These are phyloP conservation scores for Nephrotoma flavescens DNA, from an alignment of 2,888 invertebrate species.

Conservation along the genomic window DNA sequence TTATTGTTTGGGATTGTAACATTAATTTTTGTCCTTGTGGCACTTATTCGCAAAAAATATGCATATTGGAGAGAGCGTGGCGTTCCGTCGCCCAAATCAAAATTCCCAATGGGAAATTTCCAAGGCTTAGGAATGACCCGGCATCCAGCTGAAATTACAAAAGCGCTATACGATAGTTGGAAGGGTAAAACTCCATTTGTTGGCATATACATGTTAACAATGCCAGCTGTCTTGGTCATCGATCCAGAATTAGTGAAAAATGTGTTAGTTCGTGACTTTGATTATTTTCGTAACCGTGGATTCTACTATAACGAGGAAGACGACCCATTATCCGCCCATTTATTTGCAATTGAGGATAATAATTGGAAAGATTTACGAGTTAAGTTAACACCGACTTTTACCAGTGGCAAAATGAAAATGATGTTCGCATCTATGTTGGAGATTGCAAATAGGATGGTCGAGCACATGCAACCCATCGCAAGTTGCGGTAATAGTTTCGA, in stretches of 20 bases:
- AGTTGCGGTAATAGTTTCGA: constrained; percentile 15
- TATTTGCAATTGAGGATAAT: constrained; percentile 17
- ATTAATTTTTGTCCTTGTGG: neutral
- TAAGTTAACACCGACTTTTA: constrained; percentile 26
- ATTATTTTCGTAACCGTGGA: constrained; percentile 17
- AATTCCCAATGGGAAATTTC: neutral
- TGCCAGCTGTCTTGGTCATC: neutral
- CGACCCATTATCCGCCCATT: constrained; percentile 16
- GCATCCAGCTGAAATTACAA: neutral
- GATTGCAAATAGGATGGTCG: constrained; percentile 16
- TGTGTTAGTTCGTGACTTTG: constrained; percentile 18
- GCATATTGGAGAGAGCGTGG: neutral
- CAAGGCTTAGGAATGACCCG: neutral
- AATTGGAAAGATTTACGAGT: constrained; percentile 27
- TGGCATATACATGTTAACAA: neutral
- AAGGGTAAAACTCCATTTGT: neutral
- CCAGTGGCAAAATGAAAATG: constrained; percentile 26
- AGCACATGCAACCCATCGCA: constrained; percentile 9
- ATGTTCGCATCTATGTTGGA: constrained; percentile 20
- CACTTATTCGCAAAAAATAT: neutral
- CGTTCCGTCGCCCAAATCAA: neutral
- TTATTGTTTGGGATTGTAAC: neutral
- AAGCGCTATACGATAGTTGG: neutral
- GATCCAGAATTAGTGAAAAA: constrained; percentile 15
- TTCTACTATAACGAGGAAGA: constrained; percentile 14